Evolutionary conservation across 1,140 invertebrate genomes (phyloP), one percentile per base, ranked within the genome.

Genomic region (Mamestra configurata): DNA sequence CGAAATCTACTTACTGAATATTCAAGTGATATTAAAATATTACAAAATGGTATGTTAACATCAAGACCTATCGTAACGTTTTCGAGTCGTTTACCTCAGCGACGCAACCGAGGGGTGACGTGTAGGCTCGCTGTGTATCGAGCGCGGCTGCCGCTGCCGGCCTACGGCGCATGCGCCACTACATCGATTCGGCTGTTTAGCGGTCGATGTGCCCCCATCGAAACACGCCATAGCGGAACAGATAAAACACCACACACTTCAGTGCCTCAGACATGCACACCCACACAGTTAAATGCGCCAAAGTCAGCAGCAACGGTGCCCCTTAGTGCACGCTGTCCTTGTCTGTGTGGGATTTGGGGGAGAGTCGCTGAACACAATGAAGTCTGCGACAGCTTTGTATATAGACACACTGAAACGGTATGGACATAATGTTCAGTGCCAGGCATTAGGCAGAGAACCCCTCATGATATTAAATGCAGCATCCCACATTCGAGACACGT

Each of bases 51-150:
- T 81, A 75, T 71, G 80, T 31, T 77, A 61, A 80, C 71, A 87
- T 87, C 84, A 88, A 90, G 90, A 92, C 91, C 91, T 92, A 92
- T 91, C 86, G 82, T 92, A 92, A 92, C 88, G 90, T 90, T 80
- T n/a, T 78, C 61, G 82, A 89, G 86, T 88, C 88, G 86, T 91
- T 92, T 91, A 90, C 88, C 88, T 83, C 85, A 76, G 80, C 81
- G 79, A 73, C 84, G 84, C 86, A 77, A 81, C 77, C 43, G 70
- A 59, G 82, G 85, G 87, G 86, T 90, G 85, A 88, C 88, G 89
- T 87, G 85, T 76, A 76, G 43, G 64, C 57, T 61, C 43, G 35
- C 15, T 76, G 51, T 35, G 43, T 76, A 76, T 76, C 73, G 73
- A 76, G n/a, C 73, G 73, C 57, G 57, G 57, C 20, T 37, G 73